Conservation (phyloP, 2,113 vertebrate species). For the Hiodon alosoides region DNA sequence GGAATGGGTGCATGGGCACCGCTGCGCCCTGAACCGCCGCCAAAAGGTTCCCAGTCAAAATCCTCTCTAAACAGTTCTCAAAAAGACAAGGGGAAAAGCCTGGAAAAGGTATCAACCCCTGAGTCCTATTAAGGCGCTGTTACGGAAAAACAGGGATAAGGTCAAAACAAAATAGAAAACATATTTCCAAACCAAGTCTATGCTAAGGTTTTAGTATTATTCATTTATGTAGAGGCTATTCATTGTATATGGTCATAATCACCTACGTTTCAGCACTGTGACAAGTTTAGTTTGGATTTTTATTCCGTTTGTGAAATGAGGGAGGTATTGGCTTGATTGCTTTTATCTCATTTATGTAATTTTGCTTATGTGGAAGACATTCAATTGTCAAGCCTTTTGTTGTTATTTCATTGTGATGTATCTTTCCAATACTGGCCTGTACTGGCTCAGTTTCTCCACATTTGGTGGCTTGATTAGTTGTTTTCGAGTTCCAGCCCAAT, state of each 20-base stretch:
- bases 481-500: too few relatives aligned
- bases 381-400: background rate
- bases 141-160: constrained; percentile 46
- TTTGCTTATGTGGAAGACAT: background rate
- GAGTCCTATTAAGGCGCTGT: constrained; percentile 51
- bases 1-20: background rate
- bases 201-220: background rate
- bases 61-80: constrained; percentile 23
- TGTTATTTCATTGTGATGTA: background rate
- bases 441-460: background rate
- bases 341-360: background rate
- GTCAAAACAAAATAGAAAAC: constrained; percentile 40
- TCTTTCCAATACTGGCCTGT: background rate
- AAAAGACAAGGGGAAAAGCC: constrained; percentile 26
- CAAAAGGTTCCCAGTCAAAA: background rate
- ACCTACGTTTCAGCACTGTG: too few relatives aligned
- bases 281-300: too few relatives aligned
- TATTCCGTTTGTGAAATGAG: too few relatives aligned
- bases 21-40: background rate
- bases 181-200: constrained; percentile 43
- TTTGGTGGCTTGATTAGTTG: too few relatives aligned
- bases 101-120: constrained; percentile 53
- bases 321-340: too few relatives aligned
- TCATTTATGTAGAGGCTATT: too few relatives aligned
- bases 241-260: too few relatives aligned